Evolutionary conservation across 2,113 vertebrate species (phyloP).

Genomic region (Lagopus muta): DNA sequence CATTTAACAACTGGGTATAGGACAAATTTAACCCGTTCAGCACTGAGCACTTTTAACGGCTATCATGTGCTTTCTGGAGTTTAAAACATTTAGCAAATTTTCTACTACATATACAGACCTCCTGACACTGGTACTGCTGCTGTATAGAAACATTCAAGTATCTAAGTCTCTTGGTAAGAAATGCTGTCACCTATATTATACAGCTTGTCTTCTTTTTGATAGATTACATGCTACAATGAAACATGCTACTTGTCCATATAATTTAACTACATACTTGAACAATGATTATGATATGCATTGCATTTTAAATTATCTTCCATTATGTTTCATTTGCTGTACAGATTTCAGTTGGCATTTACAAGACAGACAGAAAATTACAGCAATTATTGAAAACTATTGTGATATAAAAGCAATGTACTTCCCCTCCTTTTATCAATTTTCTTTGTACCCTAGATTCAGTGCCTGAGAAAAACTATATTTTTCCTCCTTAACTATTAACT

Average conservation of each 20-base stretch:
- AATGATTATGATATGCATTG: slow-evolving; percentile 42
- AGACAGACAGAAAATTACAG: slow-evolving; percentile 68
- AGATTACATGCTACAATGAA: slow-evolving; percentile 17
- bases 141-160: background rate
- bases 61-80: background rate
- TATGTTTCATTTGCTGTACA: slow-evolving; percentile 32
- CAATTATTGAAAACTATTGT: slow-evolving; percentile 74
- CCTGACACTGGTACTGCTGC: background rate
- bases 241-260: background rate
- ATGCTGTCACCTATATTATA: background rate
- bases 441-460: slow-evolving; percentile 41
- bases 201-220: slow-evolving; percentile 16
- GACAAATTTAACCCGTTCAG: background rate
- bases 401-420: slow-evolving; percentile 53
- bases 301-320: slow-evolving; percentile 57
- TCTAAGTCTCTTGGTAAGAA: background rate
- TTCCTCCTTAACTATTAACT: background rate
- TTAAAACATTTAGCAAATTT: background rate
- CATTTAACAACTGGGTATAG: background rate
- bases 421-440: slow-evolving; percentile 37
- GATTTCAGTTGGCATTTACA: slow-evolving; percentile 34
- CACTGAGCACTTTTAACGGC: background rate
- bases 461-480: background rate
- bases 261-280: background rate
- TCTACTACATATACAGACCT: background rate